These are phyloP conservation scores for Drosophila athabasca DNA, from an alignment of 1,140 invertebrate species.

Conservation along the genomic window DNA sequence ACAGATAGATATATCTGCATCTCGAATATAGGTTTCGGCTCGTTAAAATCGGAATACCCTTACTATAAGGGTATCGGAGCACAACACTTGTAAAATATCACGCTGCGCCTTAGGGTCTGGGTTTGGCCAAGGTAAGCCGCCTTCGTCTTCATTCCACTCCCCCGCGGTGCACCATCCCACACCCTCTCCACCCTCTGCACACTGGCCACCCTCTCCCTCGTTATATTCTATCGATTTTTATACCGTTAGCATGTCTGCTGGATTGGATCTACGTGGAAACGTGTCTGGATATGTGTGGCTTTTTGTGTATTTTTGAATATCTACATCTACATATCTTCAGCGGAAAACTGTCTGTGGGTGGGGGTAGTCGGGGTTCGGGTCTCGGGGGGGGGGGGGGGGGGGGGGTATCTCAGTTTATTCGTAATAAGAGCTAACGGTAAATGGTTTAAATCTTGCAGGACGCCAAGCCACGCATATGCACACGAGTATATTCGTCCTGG, in stretches of 20 bases:
- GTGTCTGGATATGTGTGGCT: not conserved
- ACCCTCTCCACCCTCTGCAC: not conserved
- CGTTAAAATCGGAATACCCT: no score
- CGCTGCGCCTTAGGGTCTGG: constrained; percentile 58
- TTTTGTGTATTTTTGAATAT: constrained; percentile 44
- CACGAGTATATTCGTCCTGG: constrained; percentile 8
- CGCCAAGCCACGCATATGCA: not conserved
- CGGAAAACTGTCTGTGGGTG: not conserved
- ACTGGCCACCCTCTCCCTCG: constrained; percentile 16
- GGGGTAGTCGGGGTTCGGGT: not conserved
- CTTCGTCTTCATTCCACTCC: constrained; percentile 15
- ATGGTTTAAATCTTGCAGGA: constrained; percentile 34
- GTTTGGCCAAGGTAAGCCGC: constrained; percentile 68
- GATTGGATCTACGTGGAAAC: constrained; percentile 12
- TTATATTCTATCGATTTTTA: constrained; percentile 77
- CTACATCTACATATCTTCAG: not conserved
- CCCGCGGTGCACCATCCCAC: not conserved
- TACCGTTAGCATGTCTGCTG: constrained; percentile 22
- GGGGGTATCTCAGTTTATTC: constrained; percentile 9
- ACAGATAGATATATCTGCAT: no score
- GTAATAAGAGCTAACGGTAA: constrained; percentile 51
- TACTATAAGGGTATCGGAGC: constrained; percentile 36
- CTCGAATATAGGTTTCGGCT: no score
- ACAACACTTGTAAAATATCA: constrained; percentile 76
- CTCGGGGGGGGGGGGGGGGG: no score